phyloP scores from a whole-genome alignment of 2,888 invertebrate species.

The Acholoe squamosa region DNA sequence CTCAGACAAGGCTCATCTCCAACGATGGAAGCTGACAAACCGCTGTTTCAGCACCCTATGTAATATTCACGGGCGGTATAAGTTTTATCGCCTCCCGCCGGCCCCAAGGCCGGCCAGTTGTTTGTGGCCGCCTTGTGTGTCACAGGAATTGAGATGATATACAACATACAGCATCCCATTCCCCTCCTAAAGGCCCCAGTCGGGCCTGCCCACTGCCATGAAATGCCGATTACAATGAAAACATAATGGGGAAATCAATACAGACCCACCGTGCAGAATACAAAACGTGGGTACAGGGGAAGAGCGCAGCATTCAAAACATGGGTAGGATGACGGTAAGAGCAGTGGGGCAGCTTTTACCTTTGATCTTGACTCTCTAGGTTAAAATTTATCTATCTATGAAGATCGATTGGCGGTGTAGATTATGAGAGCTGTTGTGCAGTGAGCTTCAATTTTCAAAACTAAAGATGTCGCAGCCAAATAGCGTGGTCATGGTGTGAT shows the following conservation, averaged over 20 bases:
- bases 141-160: constrained; percentile 39
- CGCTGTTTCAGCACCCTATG: constrained; percentile 17
- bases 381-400: too few relatives aligned
- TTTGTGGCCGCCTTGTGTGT: neutral
- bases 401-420: too few relatives aligned
- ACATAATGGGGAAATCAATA: constrained; percentile 27
- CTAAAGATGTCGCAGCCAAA: too few relatives aligned
- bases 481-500: too few relatives aligned
- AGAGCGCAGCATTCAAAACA: neutral
- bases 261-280: neutral
- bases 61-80: constrained; percentile 6
- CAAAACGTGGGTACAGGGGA: too few relatives aligned
- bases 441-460: too few relatives aligned
- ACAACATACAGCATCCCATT: neutral
- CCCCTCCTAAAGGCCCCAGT: neutral
- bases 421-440: too few relatives aligned
- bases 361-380: too few relatives aligned
- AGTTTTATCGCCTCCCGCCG: constrained; percentile 5
- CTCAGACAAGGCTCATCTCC: neutral
- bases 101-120: neutral
- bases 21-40: constrained; percentile 45
- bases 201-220: neutral
- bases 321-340: neutral
- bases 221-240: constrained; percentile 33
- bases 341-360: too few relatives aligned